Percentiles rank a stretch among this genome's conserved stretches.
Conservation (phyloP, 2,797 vertebrate species). For the Diceros bicornis region DNA sequence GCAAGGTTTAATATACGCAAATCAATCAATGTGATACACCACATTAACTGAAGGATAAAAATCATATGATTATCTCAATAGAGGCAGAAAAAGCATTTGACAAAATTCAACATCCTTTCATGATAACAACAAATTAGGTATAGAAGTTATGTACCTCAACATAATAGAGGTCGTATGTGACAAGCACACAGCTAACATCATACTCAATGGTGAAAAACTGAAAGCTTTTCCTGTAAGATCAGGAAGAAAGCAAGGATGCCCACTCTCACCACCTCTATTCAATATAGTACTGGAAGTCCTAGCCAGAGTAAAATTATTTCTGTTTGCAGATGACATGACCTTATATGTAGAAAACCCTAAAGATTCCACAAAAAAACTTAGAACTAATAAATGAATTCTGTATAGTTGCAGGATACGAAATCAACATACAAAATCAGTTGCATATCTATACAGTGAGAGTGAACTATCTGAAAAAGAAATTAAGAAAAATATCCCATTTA, state of each 20-base stretch:
- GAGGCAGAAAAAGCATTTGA: not conserved
- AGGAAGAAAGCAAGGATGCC: not conserved
- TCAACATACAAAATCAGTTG: not conserved
- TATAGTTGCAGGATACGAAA: not conserved
- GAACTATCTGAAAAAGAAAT: not conserved
- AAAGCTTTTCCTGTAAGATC: not conserved
- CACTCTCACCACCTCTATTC: not conserved
- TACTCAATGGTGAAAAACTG: not conserved
- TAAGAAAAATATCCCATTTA: not conserved
- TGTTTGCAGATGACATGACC: not conserved
- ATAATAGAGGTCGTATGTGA: not conserved
- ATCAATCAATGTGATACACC: not conserved
- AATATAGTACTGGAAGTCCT: not conserved
- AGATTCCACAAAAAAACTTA: not conserved
- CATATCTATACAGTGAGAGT: not conserved
- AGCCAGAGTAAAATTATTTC: not conserved
- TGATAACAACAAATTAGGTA: not conserved
- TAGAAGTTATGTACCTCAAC: not conserved
- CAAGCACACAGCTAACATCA: not conserved
- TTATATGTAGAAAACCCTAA: not conserved
- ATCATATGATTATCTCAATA: not conserved
- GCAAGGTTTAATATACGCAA: not conserved
- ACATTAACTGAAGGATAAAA: not conserved
- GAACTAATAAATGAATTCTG: not conserved
- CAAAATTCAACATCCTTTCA: not conserved